These are phyloP conservation scores for Melanerpes aurifrons DNA, from an alignment of 2,113 vertebrate genomes.

Conservation along the genomic window DNA sequence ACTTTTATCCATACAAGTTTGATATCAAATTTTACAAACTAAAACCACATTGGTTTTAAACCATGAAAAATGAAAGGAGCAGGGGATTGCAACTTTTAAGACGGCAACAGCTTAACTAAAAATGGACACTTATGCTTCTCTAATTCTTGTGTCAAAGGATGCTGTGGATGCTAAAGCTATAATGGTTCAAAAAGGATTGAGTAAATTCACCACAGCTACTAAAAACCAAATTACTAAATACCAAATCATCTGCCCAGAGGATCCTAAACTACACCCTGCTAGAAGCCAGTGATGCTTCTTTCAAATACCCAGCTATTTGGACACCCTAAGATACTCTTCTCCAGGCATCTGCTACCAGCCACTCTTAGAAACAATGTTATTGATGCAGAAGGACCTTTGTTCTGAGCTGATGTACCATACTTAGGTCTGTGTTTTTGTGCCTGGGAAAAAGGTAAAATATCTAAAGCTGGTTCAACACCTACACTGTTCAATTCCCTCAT, in stretches of 20 bases:
- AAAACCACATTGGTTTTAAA: neutral
- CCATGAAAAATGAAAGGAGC: neutral
- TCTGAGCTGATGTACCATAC: neutral
- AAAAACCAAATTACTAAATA: neutral
- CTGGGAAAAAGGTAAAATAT: conserved; percentile 22
- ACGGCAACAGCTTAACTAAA: neutral
- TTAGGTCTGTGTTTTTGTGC: neutral
- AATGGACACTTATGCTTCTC: neutral
- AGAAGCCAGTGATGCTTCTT: neutral
- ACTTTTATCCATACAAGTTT: neutral
- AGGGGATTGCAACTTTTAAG: neutral
- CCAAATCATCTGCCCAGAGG: neutral
- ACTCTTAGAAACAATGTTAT: neutral
- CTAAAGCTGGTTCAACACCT: conserved; percentile 45
- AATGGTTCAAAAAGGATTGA: neutral
- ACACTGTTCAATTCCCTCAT: conserved; percentile 28
- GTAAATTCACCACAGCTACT: neutral
- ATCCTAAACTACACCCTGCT: neutral
- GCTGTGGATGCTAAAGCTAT: neutral
- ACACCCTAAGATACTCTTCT: neutral
- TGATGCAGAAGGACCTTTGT: neutral
- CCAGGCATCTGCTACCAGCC: neutral
- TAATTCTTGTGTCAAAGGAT: neutral
- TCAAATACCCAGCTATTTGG: neutral
- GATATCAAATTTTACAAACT: neutral